Percentiles rank a stretch among this genome's conserved stretches.
Evolutionary conservation across 2,797 vertebrate genomes (phyloP).

Genomic region (Parauchenoglanis punctatus): DNA sequence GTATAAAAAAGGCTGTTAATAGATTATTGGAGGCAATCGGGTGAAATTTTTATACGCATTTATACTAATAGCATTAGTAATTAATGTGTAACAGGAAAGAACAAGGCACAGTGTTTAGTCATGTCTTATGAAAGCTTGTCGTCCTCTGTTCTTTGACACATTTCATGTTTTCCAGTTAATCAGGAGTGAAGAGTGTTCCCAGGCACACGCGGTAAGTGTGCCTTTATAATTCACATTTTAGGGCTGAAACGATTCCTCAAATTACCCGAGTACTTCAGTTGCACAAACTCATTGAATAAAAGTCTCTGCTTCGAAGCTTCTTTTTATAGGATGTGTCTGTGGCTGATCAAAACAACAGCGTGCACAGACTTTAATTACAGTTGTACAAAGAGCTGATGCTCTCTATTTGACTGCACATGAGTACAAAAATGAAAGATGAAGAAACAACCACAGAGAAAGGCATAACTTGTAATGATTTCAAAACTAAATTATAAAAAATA

Average conservation of each 20-base stretch:
- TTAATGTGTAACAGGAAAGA: neutral
- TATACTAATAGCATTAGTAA: neutral
- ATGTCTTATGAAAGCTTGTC: neutral
- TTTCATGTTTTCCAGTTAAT: conserved; percentile 53
- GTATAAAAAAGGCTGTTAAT: neutral
- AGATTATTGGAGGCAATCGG: neutral
- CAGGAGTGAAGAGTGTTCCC: neutral
- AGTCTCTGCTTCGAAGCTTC: neutral
- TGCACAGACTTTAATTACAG: neutral
- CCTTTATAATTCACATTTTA: neutral
- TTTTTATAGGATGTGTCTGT: too few species aligned
- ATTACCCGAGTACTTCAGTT: neutral
- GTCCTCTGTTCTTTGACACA: conserved; percentile 16
- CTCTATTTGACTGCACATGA: neutral
- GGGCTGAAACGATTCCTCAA: neutral
- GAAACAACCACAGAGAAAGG: neutral
- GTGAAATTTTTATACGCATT: neutral
- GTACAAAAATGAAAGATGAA: neutral
- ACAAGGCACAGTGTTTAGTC: neutral
- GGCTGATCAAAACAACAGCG: neutral
- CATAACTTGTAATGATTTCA: neutral
- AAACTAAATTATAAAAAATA: neutral
- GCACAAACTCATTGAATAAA: neutral
- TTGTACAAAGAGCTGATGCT: neutral
- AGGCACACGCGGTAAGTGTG: conserved; percentile 53